phyloP scores from a whole-genome alignment of 2,888 invertebrate genomes.

The Allacma fusca region DNA sequence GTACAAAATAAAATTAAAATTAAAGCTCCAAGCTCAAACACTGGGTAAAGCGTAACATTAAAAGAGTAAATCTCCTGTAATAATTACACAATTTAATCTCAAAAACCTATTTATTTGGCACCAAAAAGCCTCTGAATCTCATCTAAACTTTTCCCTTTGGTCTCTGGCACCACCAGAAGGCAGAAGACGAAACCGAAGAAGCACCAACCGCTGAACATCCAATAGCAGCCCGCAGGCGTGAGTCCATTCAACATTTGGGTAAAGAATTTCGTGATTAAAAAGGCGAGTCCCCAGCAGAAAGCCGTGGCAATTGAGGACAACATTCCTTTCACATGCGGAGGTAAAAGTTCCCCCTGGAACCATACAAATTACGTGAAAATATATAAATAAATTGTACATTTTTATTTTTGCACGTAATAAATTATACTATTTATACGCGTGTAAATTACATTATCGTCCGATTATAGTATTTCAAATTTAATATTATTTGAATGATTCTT shows the following conservation, averaged over 20 bases:
- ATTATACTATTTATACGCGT: too few species aligned
- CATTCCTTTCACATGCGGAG: conserved; percentile 71
- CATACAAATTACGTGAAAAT: neutral
- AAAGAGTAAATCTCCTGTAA: too few species aligned
- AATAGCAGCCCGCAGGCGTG: conserved; percentile 60
- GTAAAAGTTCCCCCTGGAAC: conserved; percentile 79
- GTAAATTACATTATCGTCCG: too few species aligned
- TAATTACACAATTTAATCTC: too few species aligned
- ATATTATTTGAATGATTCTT: too few species aligned
- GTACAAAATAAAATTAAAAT: too few species aligned
- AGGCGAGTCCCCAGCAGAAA: conserved; percentile 79
- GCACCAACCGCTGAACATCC: conserved; percentile 55
- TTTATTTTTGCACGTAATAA: too few species aligned
- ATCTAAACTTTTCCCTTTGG: conserved; percentile 12
- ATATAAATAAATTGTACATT: too few species aligned
- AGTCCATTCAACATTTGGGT: conserved; percentile 69
- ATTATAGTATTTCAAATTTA: too few species aligned
- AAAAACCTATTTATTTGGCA: too few species aligned
- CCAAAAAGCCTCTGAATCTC: neutral
- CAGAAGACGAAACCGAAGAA: conserved; percentile 18
- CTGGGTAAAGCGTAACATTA: too few species aligned
- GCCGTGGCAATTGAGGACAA: conserved; percentile 80
- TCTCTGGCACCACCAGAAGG: conserved; percentile 1
- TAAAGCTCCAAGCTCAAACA: too few species aligned
- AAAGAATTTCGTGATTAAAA: conserved; percentile 66